Evolutionary conservation across 1,140 invertebrate species (phyloP).

Genomic region (Dufourea novaeangliae): DNA sequence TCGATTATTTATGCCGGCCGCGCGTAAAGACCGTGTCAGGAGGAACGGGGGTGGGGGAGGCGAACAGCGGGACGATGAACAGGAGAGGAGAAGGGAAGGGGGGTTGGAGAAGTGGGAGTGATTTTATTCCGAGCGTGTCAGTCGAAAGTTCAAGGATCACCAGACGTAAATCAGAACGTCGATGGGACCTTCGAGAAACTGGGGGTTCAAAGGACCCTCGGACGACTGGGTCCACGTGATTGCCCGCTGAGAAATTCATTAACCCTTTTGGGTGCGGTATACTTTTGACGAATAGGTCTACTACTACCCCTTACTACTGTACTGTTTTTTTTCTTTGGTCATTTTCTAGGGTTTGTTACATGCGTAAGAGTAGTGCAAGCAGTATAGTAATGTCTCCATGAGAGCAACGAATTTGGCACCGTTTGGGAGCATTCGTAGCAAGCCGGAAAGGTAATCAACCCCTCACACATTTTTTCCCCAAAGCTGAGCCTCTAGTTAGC

Average conservation of each 20-base stretch:
- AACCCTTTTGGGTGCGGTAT: too few relatives aligned
- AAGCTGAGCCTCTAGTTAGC: too few relatives aligned
- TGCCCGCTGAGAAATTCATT: conserved; percentile 76
- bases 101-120: conserved; percentile 42
- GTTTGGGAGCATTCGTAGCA: too few relatives aligned
- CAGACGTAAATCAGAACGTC: conserved; percentile 75
- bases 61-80: conserved; percentile 18
- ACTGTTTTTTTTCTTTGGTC: too few relatives aligned
- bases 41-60: conserved; percentile 15
- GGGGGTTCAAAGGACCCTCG: conserved; percentile 47
- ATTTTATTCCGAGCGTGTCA: conserved; percentile 47
- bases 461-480: too few relatives aligned
- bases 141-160: conserved; percentile 62
- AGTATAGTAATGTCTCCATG: too few relatives aligned
- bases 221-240: conserved; percentile 42
- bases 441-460: too few relatives aligned
- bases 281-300: too few relatives aligned
- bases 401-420: too few relatives aligned
- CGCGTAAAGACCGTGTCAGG: conserved; percentile 45
- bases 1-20: conserved; percentile 75
- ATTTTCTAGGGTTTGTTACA: too few relatives aligned
- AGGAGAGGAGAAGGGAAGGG: conserved; percentile 12
- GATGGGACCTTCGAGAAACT: conserved; percentile 69
- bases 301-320: too few relatives aligned
- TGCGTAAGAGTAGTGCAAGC: too few relatives aligned